Evolutionary conservation across 2,113 vertebrate genomes (phyloP), one percentile per base, ranked within the genome.

Genomic region (Actenoides lindsayi): DNA sequence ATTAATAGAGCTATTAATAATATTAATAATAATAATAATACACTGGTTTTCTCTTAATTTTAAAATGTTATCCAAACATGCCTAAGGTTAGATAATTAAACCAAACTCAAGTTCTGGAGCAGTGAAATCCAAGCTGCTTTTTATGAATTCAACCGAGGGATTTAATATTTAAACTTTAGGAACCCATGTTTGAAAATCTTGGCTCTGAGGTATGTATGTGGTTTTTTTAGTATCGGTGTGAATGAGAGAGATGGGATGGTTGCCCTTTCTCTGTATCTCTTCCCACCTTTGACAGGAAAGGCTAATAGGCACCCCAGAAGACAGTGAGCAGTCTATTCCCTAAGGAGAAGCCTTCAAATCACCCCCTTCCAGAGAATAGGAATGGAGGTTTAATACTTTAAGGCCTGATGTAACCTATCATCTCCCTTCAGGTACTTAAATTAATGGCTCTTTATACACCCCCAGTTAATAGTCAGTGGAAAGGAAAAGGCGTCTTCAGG

Each of bases 21-120:
- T 74, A 77, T 11, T 64, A 51, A 24, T 64, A 62, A 9, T 71
- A 59, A 59, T 41, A 92, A 82, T 56, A 93, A 20, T 74, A 80
- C 3, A 68, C 5, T 27, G 23, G 2, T 50, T 95, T 92, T 90
- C 30, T 84, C 65, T 64, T 75, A 25, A 74, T 80, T 44, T 77
- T 89, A 83, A 90, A 83, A 64, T 1, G 2, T 50, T 16, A 81
- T 33, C 46, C 33, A 94, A 90, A 77, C 2, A 3, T 78, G 39
- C 42, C 35, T 89, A 83, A 39, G 73, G 56, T 89, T 74, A 70
- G 60, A 69, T 78, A 81, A 92, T 90, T 92, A 80, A 93, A 31
- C 41, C 42, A 93, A 93, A 76, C 27, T 42, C 33, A 77, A 54
- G 24, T 63, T 93, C 73, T 73, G 25, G 51, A 94, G 51, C 23